Evolutionary conservation across 2,888 invertebrate genomes (phyloP).

Genomic region (Venusia cambrica): DNA sequence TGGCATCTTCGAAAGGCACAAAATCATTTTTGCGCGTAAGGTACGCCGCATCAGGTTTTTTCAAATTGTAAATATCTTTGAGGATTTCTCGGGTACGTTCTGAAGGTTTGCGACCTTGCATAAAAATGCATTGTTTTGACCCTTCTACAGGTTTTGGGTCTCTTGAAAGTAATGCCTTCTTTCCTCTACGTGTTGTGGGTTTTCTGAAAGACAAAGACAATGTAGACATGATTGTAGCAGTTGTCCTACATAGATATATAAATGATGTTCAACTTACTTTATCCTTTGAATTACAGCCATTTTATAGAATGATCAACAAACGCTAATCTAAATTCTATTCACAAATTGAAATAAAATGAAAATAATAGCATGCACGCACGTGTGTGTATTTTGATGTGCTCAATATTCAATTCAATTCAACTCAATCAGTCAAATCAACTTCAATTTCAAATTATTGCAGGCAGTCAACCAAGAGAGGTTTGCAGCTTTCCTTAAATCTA

Average conservation of each 20-base stretch:
- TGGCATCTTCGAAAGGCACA: slow-evolving; percentile 95
- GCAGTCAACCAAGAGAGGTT: too few relatives aligned
- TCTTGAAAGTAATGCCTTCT: slow-evolving; percentile 88
- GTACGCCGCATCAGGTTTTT: slow-evolving; percentile 91
- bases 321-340: background rate
- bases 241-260: background rate
- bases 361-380: too few relatives aligned
- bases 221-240: too few relatives aligned
- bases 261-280: slow-evolving; percentile 44
- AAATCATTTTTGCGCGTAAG: slow-evolving; percentile 92
- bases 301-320: slow-evolving; percentile 14
- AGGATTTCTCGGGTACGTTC: slow-evolving; percentile 85
- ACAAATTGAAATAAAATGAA: background rate
- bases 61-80: slow-evolving; percentile 93
- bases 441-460: too few relatives aligned
- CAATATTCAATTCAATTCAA: too few relatives aligned
- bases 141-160: slow-evolving; percentile 95
- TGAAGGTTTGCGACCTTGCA: slow-evolving; percentile 91
- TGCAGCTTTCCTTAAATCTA: too few relatives aligned
- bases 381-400: too few relatives aligned
- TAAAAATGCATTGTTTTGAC: slow-evolving; percentile 90
- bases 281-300: slow-evolving; percentile 70
- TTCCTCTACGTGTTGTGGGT: slow-evolving; percentile 93
- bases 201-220: slow-evolving; percentile 85
- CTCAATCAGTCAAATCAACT: too few relatives aligned